Evolutionary conservation across 1,140 invertebrate genomes (phyloP).

Genomic region (Halictus rubicundus): DNA sequence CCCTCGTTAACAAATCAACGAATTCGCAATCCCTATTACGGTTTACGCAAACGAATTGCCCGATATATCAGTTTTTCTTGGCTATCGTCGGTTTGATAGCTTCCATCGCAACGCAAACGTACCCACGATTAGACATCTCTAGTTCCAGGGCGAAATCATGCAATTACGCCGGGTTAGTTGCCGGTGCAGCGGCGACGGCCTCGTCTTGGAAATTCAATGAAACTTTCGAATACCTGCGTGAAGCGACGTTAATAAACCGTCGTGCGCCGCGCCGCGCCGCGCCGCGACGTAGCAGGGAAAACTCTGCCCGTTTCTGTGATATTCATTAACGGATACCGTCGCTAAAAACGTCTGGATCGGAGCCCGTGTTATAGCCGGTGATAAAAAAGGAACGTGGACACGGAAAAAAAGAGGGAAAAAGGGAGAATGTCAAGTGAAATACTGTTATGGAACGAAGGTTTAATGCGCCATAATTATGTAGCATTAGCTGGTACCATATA

Average conservation of each 20-base stretch:
- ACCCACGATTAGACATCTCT: neutral
- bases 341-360: conserved; percentile 20
- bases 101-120: too few relatives aligned
- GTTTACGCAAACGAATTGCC: too few relatives aligned
- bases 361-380: conserved; percentile 9
- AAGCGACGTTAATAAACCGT: conserved; percentile 7
- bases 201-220: conserved; percentile 4
- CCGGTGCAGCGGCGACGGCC: neutral
- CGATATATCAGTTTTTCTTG: too few relatives aligned
- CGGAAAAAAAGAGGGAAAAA: neutral
- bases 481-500: conserved; percentile 25
- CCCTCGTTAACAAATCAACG: neutral
- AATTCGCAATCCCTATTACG: neutral
- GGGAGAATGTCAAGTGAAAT: conserved; percentile 25
- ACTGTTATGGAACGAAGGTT: conserved; percentile 37
- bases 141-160: neutral
- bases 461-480: conserved; percentile 42
- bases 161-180: neutral
- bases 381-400: neutral
- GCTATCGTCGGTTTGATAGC: too few relatives aligned
- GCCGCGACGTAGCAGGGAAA: neutral
- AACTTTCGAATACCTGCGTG: conserved; percentile 13
- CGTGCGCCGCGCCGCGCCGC: too few relatives aligned
- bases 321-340: conserved; percentile 30
- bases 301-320: neutral